Evolutionary conservation across 2,797 vertebrate species (phyloP).

Genomic region (Sternarchorhynchus goeldii): DNA sequence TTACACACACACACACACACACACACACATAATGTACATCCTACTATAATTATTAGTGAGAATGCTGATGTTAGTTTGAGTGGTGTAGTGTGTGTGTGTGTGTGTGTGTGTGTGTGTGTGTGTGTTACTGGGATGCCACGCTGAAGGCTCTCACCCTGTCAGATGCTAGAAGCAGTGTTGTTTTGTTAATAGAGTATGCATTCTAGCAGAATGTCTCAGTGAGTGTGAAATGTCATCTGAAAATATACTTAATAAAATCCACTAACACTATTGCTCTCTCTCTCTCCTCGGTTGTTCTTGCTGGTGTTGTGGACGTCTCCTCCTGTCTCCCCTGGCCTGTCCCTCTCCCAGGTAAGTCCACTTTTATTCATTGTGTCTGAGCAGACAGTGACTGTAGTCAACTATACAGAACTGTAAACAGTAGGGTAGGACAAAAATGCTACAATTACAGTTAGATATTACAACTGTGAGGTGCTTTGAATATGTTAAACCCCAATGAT

Average conservation of each 20-base stretch:
- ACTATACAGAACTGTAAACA: not conserved
- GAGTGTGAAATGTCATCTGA: conserved; percentile 11
- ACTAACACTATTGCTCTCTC: conserved; percentile 26
- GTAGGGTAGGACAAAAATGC: not conserved
- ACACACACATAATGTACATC: not conserved
- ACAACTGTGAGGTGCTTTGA: no score
- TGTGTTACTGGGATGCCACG: not conserved
- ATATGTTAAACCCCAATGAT: no score
- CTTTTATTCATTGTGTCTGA: conserved; percentile 18
- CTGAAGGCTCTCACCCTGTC: not conserved
- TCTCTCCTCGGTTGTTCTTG: not conserved
- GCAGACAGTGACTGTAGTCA: not conserved
- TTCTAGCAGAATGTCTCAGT: not conserved
- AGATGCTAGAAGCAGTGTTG: conserved; percentile 6
- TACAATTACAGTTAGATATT: no score
- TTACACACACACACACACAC: not conserved
- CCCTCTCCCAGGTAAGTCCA: conserved; percentile 44
- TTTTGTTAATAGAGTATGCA: conserved; percentile 9
- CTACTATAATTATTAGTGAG: not conserved
- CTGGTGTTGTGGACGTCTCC: not conserved
- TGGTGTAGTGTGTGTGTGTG: conserved; percentile 14
- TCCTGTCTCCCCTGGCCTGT: not conserved
- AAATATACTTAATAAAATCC: not conserved
- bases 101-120: conserved; percentile 23
- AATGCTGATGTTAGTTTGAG: conserved; percentile 7